These are phyloP conservation scores for Lepidostoma basale DNA, from an alignment of 1,140 invertebrate genomes.

Conservation along the genomic window DNA sequence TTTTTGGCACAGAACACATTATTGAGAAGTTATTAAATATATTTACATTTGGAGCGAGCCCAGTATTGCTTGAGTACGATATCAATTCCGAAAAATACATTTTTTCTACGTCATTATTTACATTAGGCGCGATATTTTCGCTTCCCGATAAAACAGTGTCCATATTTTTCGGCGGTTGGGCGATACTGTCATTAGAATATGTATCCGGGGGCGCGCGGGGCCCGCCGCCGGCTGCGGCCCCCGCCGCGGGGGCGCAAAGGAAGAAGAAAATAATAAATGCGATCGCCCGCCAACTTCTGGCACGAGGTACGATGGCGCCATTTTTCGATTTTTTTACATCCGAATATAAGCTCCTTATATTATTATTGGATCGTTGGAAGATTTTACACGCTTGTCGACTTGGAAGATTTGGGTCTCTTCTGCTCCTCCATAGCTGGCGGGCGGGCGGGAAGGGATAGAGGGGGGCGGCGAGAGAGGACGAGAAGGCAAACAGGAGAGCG, in stretches of 20 bases:
- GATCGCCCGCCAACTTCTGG: neutral
- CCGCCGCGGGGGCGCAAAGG: neutral
- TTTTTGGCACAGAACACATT: conserved; percentile 34
- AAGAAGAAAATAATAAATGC: neutral
- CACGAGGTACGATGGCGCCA: neutral
- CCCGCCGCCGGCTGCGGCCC: neutral
- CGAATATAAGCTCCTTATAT: conserved; percentile 10
- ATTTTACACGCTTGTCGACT: neutral
- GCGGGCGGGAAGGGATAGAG: neutral
- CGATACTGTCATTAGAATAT: conserved; percentile 31
- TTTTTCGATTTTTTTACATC: neutral
- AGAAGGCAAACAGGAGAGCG: conserved; percentile 11
- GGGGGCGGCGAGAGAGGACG: neutral
- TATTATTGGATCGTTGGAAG: neutral
- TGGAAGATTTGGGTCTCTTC: neutral
- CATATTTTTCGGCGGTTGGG: conserved; percentile 28
- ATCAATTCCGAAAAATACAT: conserved; percentile 10
- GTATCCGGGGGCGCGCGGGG: neutral
- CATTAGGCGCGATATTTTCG: conserved; percentile 7
- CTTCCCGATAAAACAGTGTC: neutral
- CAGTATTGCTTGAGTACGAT: conserved; percentile 26
- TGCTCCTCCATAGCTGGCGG: neutral
- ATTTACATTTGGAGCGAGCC: conserved; percentile 14
- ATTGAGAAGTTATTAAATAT: conserved; percentile 25
- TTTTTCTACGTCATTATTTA: neutral